Conservation (phyloP, 2,113 vertebrate genomes). For the Carassius auratus region DNA sequence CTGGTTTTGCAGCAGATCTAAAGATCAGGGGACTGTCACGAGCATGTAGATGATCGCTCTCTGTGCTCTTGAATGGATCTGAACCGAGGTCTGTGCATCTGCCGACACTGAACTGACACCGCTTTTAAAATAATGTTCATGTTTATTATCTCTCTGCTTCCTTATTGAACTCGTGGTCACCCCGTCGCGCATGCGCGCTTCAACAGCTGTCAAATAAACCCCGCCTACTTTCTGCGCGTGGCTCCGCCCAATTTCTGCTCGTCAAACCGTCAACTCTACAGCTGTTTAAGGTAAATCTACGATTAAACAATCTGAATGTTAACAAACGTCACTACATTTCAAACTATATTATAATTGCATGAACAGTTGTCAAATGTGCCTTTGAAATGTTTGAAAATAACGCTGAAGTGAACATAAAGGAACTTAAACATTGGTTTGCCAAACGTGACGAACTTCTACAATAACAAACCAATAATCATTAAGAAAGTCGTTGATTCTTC, state of each 20-base stretch:
- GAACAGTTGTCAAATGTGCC: not conserved
- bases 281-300: not conserved
- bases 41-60: too few relatives aligned
- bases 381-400: not conserved
- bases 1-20: not conserved
- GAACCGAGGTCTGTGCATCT: not conserved
- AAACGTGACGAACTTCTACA: not conserved
- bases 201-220: conserved; percentile 61
- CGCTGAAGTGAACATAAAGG: not conserved
- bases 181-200: conserved; percentile 79
- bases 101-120: not conserved
- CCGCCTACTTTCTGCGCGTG: not conserved
- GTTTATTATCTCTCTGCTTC: conserved; percentile 16
- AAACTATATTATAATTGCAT: not conserved
- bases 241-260: not conserved
- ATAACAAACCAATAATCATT: not conserved
- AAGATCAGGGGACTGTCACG: not conserved
- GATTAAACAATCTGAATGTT: too few relatives aligned
- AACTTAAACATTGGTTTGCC: not conserved
- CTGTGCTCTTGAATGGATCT: not conserved
- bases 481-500: not conserved
- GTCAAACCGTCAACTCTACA: not conserved
- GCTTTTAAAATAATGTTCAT: not conserved
- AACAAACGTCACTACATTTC: fast-evolving
- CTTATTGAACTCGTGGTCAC: conserved; percentile 75